Conservation (phyloP, 2,888 invertebrate genomes). For the Cinara cedri region DNA sequence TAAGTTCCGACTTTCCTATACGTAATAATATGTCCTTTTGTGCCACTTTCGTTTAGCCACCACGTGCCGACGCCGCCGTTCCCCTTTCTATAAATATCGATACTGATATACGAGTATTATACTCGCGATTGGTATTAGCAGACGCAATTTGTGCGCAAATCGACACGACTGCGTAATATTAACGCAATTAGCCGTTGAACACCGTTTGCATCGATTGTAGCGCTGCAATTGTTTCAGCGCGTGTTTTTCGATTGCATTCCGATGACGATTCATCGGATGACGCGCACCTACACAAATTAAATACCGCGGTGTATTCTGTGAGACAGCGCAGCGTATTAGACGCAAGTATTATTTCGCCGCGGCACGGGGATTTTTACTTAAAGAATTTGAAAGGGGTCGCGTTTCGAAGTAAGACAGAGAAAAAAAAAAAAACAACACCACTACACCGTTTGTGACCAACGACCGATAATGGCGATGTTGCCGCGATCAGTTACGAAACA, state of each 20-base stretch:
- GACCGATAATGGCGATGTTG: constrained; percentile 31
- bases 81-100: background rate
- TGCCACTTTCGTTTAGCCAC: constrained; percentile 28
- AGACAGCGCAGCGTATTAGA: background rate
- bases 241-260: constrained; percentile 6
- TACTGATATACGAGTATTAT: no score
- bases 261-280: background rate
- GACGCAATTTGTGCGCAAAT: background rate
- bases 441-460: background rate
- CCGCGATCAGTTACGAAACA: constrained; percentile 35
- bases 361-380: no score
- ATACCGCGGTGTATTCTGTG: constrained; percentile 21
- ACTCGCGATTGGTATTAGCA: background rate
- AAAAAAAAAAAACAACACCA: background rate
- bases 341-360: no score
- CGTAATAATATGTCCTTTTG: constrained; percentile 23
- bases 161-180: constrained; percentile 10
- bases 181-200: constrained; percentile 31
- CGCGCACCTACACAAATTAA: background rate
- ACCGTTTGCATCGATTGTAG: background rate
- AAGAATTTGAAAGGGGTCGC: background rate
- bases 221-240: constrained; percentile 36
- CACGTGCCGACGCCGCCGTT: background rate
- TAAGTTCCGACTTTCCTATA: constrained; percentile 47
- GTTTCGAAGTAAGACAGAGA: background rate